Evolutionary conservation across 1,140 invertebrate species (phyloP), one percentile per base, ranked within the genome.

Genomic region (Drosophila oshimai): DNA sequence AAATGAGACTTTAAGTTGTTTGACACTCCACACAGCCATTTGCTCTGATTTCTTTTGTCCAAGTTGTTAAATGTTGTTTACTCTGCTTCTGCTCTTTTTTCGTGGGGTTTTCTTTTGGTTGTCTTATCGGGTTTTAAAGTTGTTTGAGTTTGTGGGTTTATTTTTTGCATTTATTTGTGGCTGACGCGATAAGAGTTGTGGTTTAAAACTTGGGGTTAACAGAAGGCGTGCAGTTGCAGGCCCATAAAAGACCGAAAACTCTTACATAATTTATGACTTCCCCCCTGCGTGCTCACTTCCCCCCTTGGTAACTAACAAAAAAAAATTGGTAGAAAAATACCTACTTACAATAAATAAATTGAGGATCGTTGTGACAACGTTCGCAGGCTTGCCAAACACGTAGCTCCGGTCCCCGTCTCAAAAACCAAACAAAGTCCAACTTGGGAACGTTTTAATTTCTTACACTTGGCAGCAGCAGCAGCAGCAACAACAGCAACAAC

Each of bases 1-100:
- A 88, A 90, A 90, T 90, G 78, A 88, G 69, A 81, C 72, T 90
- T 90, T 90, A 89, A 90, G 83, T 89, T 88, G 75, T 89, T 87
- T 89, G 77, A 83, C 74, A 74, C 37, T 13, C 17, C 33, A 7
- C 22, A 26, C 12, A 51, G 58, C 60, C 71, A 61, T 64, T 49
- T 64, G 24, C 44, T 31, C 58, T 50, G 62, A 67, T 72, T 71
- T 71, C 68, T 64, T 61, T 71, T 84, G 78, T 84, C 77, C 64
- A 84, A 84, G 54, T 83, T 83, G 69, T 70, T 74, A 79, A 84
- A 83, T 73, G 58, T 61, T 81, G 70, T 75, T 49, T 53, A 34
- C 34, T 49, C 24, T 51, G 36, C 17, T 20, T 55, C 12, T 41
- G 12, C 42, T 34, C 22, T 39, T 44, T 37, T 57, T 36, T 57